phyloP scores from a whole-genome alignment of 2,797 vertebrate species.

The Parotocinclus haroldoi region DNA sequence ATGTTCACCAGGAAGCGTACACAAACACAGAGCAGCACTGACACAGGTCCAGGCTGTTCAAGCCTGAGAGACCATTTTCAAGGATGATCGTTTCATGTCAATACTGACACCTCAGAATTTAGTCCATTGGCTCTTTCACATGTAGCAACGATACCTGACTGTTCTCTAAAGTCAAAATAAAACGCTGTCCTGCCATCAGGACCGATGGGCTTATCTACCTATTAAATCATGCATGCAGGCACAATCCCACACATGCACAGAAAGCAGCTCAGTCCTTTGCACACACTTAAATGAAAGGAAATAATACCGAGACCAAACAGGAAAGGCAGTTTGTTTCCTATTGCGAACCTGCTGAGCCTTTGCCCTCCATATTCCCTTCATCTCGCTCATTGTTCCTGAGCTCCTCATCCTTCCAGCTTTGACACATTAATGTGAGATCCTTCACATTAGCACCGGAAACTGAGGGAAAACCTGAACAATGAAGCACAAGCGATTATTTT shows the following conservation, averaged over 20 bases:
- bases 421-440: conserved; percentile 66
- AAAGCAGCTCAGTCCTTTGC: background rate
- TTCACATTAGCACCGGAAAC: conserved; percentile 43
- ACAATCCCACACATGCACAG: background rate
- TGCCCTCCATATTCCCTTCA: conserved; percentile 50
- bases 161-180: too few species aligned
- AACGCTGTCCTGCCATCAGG: too few species aligned
- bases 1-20: too few species aligned
- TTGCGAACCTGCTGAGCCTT: conserved; percentile 44
- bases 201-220: too few species aligned
- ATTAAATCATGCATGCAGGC: too few species aligned
- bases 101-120: too few species aligned
- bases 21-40: too few species aligned
- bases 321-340: conserved; percentile 68
- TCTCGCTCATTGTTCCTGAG: conserved; percentile 61
- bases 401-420: conserved; percentile 63
- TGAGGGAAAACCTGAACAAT: conserved; percentile 54
- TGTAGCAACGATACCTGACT: too few species aligned
- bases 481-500: conserved; percentile 53
- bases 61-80: too few species aligned
- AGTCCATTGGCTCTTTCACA: too few species aligned
- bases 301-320: conserved; percentile 68
- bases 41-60: too few species aligned
- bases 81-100: too few species aligned
- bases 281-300: conserved; percentile 59